Percentiles rank a stretch among this genome's conserved stretches.
These are phyloP conservation scores for Fringilla coelebs DNA, from an alignment of 2,797 vertebrate genomes.

Conservation along the genomic window DNA sequence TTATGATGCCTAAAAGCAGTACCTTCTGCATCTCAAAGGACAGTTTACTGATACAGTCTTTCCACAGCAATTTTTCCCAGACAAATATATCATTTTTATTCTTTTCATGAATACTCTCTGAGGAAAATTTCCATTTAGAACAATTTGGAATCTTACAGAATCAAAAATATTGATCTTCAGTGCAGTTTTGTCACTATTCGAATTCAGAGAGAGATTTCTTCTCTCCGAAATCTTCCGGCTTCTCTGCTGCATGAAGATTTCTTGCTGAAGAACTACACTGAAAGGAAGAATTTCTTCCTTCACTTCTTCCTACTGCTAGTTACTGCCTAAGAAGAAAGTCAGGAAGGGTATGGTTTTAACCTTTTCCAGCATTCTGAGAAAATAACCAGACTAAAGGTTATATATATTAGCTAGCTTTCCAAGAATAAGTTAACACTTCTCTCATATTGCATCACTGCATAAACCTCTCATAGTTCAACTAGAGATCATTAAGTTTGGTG, in stretches of 20 bases:
- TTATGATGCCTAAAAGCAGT: neutral
- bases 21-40: neutral
- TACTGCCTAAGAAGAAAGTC: neutral
- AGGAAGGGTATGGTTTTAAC: neutral
- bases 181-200: neutral
- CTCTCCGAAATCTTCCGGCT: neutral
- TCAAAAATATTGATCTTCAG: neutral
- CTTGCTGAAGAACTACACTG: neutral
- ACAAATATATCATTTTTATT: neutral
- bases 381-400: slow-evolving; percentile 33
- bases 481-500: neutral
- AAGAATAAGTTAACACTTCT: slow-evolving; percentile 38
- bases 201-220: neutral
- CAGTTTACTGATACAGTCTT: neutral
- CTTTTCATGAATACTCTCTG: neutral
- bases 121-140: neutral
- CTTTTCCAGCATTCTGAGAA: slow-evolving; percentile 19
- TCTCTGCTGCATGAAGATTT: neutral
- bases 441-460: slow-evolving; percentile 5
- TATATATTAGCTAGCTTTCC: neutral
- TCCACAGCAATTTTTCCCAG: neutral
- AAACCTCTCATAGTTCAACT: slow-evolving; percentile 19
- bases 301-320: neutral
- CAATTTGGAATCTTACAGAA: neutral
- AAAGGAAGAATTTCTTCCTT: neutral